Evolutionary conservation across 2,797 vertebrate genomes (phyloP), one percentile per base, ranked within the genome.

Genomic region (Trachurus trachurus): DNA sequence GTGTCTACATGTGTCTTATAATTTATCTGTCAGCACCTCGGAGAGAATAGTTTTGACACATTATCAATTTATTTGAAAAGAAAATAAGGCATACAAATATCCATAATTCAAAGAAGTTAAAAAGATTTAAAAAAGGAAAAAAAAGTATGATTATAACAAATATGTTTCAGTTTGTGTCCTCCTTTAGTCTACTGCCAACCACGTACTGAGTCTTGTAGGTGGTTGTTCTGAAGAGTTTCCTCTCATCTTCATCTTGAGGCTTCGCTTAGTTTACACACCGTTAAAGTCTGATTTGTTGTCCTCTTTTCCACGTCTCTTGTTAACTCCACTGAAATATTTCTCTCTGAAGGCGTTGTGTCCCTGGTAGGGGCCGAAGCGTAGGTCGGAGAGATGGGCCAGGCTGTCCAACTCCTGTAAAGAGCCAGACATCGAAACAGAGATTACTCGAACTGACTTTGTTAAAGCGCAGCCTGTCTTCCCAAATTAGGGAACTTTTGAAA

Each of bases 281-380:
- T 69, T 80, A 73, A 83, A 31, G 5, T 76, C 45, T 8, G 81
- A 9, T 72, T 79, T 83, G 40, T 58, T 73, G 39, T 92, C 89
- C 8, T 96, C 96, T 56, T 95, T 98, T 70, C 89, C 88, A 76
- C 94, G 92, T 88, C 95, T 97, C 91, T 98, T 99, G 80, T 96
- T 98, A 59, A 98, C 88, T 64, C 97, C 97, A 74, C 98, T 97
- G 92, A 99, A 99, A 89, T 99, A 99, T 87, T 99, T 99, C 87
- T 99, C 98, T 86, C 98, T 96, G 93, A 99, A 99, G 82, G 96
- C 96, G 81, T 99, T 98, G 95, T 98, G 98, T 81, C 97, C 96
- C 90, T 96, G 96, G 91, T 97, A 99, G 0, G 93, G 94, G 74
- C 95, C 93, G 90, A 94, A 96, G 42, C 88, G 90, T 4, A 92